Conservation (phyloP, 2,888 invertebrate species). For the Sycophila texana region DNA sequence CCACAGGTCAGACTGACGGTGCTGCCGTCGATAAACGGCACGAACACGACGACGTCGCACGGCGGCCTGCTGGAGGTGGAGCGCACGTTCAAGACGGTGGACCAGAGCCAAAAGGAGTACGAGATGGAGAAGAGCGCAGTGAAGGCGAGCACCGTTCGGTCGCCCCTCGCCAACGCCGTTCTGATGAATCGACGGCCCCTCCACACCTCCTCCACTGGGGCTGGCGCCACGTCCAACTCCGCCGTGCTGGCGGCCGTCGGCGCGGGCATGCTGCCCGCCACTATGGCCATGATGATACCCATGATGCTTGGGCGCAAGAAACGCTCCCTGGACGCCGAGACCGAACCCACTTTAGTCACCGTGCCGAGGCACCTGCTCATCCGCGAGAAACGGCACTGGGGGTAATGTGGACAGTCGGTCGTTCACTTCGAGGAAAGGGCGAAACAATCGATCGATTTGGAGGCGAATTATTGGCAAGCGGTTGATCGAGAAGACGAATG, state of each 20-base stretch:
- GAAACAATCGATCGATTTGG: background rate
- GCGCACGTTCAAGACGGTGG: constrained; percentile 83
- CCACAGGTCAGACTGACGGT: constrained; percentile 82
- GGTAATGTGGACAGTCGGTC: background rate
- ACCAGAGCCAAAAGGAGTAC: constrained; percentile 78
- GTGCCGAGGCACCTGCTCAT: constrained; percentile 22
- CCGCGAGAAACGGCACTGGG: background rate
- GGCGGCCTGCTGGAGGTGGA: constrained; percentile 87
- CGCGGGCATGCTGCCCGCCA: constrained; percentile 88
- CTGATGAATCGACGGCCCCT: constrained; percentile 64
- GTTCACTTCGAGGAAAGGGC: background rate
- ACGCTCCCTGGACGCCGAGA: constrained; percentile 53
- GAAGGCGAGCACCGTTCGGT: background rate
- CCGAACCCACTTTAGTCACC: constrained; percentile 2
- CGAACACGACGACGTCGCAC: constrained; percentile 80
- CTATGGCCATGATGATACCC: constrained; percentile 88
- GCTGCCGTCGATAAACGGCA: constrained; percentile 82
- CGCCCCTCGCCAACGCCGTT: background rate
- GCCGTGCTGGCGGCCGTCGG: constrained; percentile 85
- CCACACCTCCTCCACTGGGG: constrained; percentile 69
- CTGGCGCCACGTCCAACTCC: constrained; percentile 78
- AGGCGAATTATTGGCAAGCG: background rate
- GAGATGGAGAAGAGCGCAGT: constrained; percentile 63
- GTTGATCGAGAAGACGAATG: background rate
- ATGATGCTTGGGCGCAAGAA: constrained; percentile 82